Evolutionary conservation across 2,113 vertebrate genomes (phyloP), one percentile per base, ranked within the genome.

Genomic region (Percopsis transmontana): DNA sequence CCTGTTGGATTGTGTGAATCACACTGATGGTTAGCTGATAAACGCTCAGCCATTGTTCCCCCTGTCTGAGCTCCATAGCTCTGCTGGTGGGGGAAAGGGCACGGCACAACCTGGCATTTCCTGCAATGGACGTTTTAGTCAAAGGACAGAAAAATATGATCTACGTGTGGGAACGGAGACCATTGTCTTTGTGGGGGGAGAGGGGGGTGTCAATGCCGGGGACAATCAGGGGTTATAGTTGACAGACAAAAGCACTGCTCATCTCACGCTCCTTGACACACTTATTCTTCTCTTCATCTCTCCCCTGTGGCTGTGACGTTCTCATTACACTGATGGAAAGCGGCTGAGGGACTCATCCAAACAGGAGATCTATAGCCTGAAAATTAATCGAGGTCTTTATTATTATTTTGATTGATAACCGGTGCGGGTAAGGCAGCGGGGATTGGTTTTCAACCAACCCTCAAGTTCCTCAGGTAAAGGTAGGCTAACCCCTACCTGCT

Each of bases 41-140:
- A 87, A 88, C 82, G 65, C 52, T 68, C 38, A 58, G 52, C 57
- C 78, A 87, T 89, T 91, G 90, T 91, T 79, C 64, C 70, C 61
- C 63, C 61, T 81, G 75, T 82, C 88, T 85, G 74, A 80, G 79
- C 74, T 83, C 73, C 8, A 33, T 88, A 80, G 81, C 80, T 85
- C 76, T 41, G 64, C 62, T 61, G 54, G 72, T 70, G 73, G 38
- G 85, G 82, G 86, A 88, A 91, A 91, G 90, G 87, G 75, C 90
- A 91, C 51, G 1, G 67, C 76, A 85, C 27, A 74, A 77, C 81
- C 82, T 86, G 85, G 74, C 84, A 87, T 90, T 90, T 91, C 74
- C 80, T 74, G 73, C 84, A 86, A 90, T 87, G 79, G 85, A 86
- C 78, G 85, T 91, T 88, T 89, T 85, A 80, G 82, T 89, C 85